A percentile compares a stretch with the other conserved stretches of the same genome.
Conservation (phyloP, 2,888 invertebrate genomes). For the Agrochola lota region DNA sequence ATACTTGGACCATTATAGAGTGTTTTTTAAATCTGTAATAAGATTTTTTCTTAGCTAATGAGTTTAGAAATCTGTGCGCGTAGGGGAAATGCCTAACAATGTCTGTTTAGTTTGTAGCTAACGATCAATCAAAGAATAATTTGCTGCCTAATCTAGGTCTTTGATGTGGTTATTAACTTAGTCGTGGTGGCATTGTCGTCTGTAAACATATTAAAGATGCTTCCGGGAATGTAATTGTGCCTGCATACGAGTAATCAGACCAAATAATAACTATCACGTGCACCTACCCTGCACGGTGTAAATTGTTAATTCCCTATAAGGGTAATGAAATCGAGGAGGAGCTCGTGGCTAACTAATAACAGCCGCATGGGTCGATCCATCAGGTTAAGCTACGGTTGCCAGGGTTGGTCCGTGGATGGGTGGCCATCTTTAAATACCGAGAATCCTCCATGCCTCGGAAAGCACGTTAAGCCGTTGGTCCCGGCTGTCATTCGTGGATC, state of each 20-base stretch:
- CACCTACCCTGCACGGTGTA: background rate
- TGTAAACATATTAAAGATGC: background rate
- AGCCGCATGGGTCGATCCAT: too few relatives aligned
- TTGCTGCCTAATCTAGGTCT: background rate
- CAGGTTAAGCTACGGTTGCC: too few relatives aligned
- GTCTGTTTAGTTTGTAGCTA: slow-evolving; percentile 34
- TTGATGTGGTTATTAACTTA: background rate
- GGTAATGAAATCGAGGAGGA: too few relatives aligned
- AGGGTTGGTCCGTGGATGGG: too few relatives aligned
- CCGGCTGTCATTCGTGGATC: too few relatives aligned
- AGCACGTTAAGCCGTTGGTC: too few relatives aligned
- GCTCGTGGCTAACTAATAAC: too few relatives aligned
- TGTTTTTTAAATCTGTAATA: slow-evolving; percentile 54
- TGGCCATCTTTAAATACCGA: too few relatives aligned
- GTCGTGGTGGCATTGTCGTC: background rate
- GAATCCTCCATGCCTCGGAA: too few relatives aligned
- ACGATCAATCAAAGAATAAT: slow-evolving; percentile 34
- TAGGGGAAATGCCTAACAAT: slow-evolving; percentile 35
- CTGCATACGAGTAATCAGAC: background rate
- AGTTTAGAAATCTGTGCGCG: slow-evolving; percentile 50
- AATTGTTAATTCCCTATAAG: background rate
- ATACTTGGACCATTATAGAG: slow-evolving; percentile 38
- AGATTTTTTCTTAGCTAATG: slow-evolving; percentile 59
- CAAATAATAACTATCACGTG: background rate
- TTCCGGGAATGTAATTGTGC: too few relatives aligned